phyloP scores from a whole-genome alignment of 2,797 vertebrate species.

The Macropus fuliginosus region DNA sequence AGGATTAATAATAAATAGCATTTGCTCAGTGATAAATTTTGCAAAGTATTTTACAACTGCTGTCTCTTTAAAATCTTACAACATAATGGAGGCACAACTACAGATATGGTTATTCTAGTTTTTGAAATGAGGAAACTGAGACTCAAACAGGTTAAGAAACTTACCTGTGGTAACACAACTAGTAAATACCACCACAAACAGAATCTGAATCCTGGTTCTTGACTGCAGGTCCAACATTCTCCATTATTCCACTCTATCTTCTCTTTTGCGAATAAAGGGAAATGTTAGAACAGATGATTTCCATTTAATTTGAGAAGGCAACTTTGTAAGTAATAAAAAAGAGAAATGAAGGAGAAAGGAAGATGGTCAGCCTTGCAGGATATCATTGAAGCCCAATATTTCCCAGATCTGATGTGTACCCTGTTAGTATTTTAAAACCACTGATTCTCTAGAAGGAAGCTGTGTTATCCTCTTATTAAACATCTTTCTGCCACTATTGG shows the following conservation, averaged over 20 bases:
- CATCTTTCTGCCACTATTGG: not conserved
- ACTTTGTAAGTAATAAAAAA: not conserved
- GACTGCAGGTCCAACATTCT: not conserved
- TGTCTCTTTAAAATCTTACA: not conserved
- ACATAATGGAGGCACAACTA: not conserved
- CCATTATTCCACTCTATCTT: not conserved
- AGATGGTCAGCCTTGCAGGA: not conserved
- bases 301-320: not conserved
- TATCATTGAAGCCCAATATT: not conserved
- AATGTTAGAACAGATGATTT: not conserved
- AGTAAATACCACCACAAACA: not conserved
- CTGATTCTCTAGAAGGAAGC: not conserved
- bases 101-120: not conserved
- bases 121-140: not conserved
- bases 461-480: not conserved
- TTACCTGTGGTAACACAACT: not conserved
- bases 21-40: not conserved
- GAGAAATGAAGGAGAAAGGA: not conserved
- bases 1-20: not conserved
- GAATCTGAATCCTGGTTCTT: not conserved
- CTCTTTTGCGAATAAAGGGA: not conserved
- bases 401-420: not conserved
- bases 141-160: not conserved
- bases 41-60: not conserved
- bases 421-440: not conserved